Evolutionary conservation across 2,113 vertebrate genomes (phyloP).

Genomic region (Hiodon tergisus): DNA sequence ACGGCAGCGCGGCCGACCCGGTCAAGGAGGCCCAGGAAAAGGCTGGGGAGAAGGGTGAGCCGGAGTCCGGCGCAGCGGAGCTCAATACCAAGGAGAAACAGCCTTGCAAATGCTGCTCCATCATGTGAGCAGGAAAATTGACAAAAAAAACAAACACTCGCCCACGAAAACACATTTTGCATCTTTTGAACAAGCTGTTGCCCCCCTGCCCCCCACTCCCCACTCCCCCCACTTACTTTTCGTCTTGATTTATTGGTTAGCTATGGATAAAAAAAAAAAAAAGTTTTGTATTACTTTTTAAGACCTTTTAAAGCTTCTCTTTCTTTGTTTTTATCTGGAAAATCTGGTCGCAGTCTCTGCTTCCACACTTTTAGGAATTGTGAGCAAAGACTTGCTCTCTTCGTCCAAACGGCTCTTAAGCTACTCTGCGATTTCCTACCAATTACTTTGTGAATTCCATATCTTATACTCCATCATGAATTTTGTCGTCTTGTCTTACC

Average conservation of each 20-base stretch:
- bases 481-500: slow-evolving; percentile 33
- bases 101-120: slow-evolving; percentile 84
- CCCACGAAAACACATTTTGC: slow-evolving; percentile 36
- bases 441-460: slow-evolving; percentile 23
- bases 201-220: no score
- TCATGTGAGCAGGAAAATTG: slow-evolving; percentile 74
- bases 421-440: slow-evolving; percentile 19
- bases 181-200: slow-evolving; percentile 39
- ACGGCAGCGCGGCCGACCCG: slow-evolving; percentile 59
- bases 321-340: slow-evolving; percentile 19
- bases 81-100: slow-evolving; percentile 76
- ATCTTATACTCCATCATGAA: slow-evolving; percentile 27
- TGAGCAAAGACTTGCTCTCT: not conserved
- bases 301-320: slow-evolving; percentile 32
- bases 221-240: slow-evolving; percentile 36
- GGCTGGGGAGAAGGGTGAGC: slow-evolving; percentile 29
- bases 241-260: slow-evolving; percentile 26
- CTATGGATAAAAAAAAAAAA: not conserved
- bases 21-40: slow-evolving; percentile 41
- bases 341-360: slow-evolving; percentile 16
- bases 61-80: slow-evolving; percentile 54
- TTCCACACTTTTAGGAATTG: slow-evolving; percentile 2
- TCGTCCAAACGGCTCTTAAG: not conserved
- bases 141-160: slow-evolving; percentile 30
- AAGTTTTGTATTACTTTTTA: slow-evolving; percentile 34